Base-by-base conservation (phyloP, 2,113 vertebrate species). In the Anolis sagrei region DNA sequence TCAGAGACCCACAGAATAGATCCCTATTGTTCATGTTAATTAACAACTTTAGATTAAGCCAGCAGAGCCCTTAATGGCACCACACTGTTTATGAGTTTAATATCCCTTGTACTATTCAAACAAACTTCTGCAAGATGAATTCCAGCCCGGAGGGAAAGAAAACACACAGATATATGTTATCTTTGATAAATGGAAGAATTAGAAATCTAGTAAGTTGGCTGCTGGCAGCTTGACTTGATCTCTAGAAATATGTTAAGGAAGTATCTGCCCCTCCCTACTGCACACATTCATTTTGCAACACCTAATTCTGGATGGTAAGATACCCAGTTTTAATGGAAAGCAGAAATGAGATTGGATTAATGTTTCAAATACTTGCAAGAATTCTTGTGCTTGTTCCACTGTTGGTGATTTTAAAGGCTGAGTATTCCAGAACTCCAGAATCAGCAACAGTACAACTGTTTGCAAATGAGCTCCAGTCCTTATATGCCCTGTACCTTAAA, bases 111-210 rank as follows among this genome's bases (percentile, higher is more conserved):
- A 39, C 86, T 85, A 79, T 79, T 90, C 84, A 94, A 94, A 94
- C 90, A 95, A 92, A 93, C 86, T 93, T 94, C 92, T 76, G 89
- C 82, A 90, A 91, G 94, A 94, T 89, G 85, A 81, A 93, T 93
- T 88, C 89, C 89, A 93, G 93, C 82, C 88, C 88, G 84, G 82
- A 93, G 81, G 74, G 82, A 89, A 88, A 77, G 19, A 3, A 5
- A 23, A 70, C 23, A 69, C 21, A 36, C 19, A 54, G 75, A 76
- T 88, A 92, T 88, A 66, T 81, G 86, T 90, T 93, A 90, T 92
- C 39, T 85, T 23, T 93, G 92, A 93, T 86, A 87, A 92, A 94
- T 93, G 86, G 75, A 87, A 54, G 48, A 87, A 87, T 76, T 48
- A 58, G 72, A 83, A 58, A 89, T 85, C n/a, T 81, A 92, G 83